Evolutionary conservation across 2,888 invertebrate genomes (phyloP), one percentile per base, ranked within the genome.

Genomic region (Caenorhabditis afra): DNA sequence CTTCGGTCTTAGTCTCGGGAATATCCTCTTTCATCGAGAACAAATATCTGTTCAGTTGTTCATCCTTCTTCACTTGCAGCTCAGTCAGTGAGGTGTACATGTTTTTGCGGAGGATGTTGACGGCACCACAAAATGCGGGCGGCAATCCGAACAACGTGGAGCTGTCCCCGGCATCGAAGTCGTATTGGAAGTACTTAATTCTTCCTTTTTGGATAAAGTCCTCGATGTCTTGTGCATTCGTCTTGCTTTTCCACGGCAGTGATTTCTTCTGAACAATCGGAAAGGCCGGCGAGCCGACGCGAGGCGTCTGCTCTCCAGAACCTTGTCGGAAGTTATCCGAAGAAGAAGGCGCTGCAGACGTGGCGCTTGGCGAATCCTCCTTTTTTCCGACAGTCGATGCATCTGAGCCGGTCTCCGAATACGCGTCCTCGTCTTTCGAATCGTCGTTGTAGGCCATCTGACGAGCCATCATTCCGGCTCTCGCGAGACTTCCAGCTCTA

Each of bases 101-200:
- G 75, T 88, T 85, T 18, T 79, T 93, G 95, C 93, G 59, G 10
- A 90, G 80, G 35, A 88, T 85, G 5, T 84, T 70, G 7, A 98
- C 94, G 37, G 97, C 96, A 92, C 98, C 97, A 90, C 96, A 96
- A 88, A 99, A 97, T 0, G 98, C 97, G 88, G 95, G 94, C 0
- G 99, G 99, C 70, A 99, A 92, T 1, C 98, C 99, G 67, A 97
- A 96, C 82, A 97, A 92, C 64, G 96, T 96, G 78, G 94, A 94
- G 70, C 94, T 93, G 90, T 98, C 97, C 74, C 92, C 92, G 22
- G 91, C 94, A 7, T 73, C 75, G 57, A 99, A 93, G 66, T 94
- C 94, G 91, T 96, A 99, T 0, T 97, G 97, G 80, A 99, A 95
- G 93, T 98, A 99, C 92, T 99, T 99, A 59, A 85, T 78, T 18